Conservation (phyloP, 2,113 vertebrate genomes). For the Daphoenositta chrysoptera region DNA sequence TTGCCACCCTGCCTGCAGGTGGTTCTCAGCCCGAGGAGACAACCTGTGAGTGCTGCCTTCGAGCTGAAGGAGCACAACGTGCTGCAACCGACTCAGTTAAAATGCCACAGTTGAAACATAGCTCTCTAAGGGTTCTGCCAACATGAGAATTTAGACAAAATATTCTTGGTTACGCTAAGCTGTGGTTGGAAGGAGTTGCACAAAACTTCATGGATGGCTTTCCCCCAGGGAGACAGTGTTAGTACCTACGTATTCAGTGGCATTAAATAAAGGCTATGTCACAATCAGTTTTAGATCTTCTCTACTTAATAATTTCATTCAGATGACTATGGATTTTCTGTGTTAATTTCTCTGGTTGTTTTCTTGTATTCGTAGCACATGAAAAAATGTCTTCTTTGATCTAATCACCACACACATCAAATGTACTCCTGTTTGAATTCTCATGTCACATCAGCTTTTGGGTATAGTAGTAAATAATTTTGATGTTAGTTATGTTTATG, state of each 20-base stretch:
- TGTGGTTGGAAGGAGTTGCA: neutral
- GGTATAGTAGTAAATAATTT: neutral
- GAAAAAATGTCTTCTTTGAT: neutral
- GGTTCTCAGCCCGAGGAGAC: neutral
- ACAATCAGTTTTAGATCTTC: neutral
- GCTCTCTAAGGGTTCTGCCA: neutral
- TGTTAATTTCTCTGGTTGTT: neutral
- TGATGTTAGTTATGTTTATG: neutral
- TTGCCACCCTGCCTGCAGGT: neutral
- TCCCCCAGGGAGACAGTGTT: neutral
- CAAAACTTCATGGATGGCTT: neutral
- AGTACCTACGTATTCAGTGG: neutral
- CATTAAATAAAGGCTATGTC: neutral
- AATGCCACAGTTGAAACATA: neutral
- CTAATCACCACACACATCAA: neutral
- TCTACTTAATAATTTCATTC: neutral
- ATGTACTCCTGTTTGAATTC: neutral
- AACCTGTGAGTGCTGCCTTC: accelerated
- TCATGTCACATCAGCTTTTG: neutral
- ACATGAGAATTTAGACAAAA: neutral
- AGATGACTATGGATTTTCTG: neutral
- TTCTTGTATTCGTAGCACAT: neutral
- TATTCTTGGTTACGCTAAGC: neutral
- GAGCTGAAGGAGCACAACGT: neutral
- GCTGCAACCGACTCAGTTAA: neutral